Evolutionary conservation across 2,113 vertebrate genomes (phyloP).

Genomic region (Mormoops blainvillei): DNA sequence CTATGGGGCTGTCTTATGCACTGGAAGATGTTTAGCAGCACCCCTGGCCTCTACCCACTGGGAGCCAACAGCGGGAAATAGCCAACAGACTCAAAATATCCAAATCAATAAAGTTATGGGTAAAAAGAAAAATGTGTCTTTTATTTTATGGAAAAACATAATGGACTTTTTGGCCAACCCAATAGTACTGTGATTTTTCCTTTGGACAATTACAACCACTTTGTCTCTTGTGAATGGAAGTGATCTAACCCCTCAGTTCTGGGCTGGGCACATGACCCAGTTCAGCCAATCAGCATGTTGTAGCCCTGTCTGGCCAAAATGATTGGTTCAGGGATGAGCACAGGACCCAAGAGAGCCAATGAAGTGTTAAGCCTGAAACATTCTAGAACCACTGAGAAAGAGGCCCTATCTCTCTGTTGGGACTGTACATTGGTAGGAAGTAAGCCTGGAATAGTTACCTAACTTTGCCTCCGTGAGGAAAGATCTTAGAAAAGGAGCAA

Average conservation of each 20-base stretch:
- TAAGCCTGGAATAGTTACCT: not conserved
- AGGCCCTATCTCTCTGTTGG: not conserved
- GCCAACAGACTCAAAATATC: too few species aligned
- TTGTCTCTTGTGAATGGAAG: not conserved
- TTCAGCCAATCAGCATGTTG: not conserved
- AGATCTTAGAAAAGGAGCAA: not conserved
- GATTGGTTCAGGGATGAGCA: not conserved
- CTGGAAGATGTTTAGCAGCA: too few species aligned
- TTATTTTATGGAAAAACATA: too few species aligned
- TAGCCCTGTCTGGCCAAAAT: not conserved
- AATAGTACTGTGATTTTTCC: not conserved
- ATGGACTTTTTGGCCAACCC: too few species aligned
- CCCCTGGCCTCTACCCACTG: too few species aligned
- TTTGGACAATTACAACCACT: not conserved
- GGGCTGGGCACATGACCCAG: not conserved
- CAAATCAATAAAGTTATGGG: too few species aligned
- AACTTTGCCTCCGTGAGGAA: not conserved
- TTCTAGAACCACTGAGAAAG: not conserved
- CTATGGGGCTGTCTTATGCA: too few species aligned
- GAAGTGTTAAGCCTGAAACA: not conserved
- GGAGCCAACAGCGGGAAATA: too few species aligned
- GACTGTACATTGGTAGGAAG: not conserved
- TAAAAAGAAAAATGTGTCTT: too few species aligned
- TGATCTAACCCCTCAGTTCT: not conserved
- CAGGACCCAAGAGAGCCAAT: not conserved